Base-by-base conservation (phyloP, 2,888 invertebrate genomes). In the Limnephilus auricula region DNA sequence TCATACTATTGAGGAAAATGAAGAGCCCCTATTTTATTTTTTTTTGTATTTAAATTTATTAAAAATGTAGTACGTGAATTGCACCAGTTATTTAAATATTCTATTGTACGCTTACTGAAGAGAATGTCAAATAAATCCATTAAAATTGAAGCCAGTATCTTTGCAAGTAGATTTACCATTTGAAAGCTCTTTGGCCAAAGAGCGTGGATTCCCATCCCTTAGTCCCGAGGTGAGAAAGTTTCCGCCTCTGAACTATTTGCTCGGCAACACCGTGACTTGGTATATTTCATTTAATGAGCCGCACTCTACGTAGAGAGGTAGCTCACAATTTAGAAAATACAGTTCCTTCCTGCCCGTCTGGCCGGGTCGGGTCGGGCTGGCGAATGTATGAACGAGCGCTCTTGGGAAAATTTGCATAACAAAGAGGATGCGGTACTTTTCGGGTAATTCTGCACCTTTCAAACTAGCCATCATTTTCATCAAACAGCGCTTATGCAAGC, bases 241-340 rank as follows among this genome's bases (percentile, higher is more conserved):
- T 91, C 83, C 89, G 15, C 89, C 37, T 50, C 84, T 31, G 37
- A 89, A 90, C 85, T 90, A 85, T 91, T 85, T 90, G 90, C 78
- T 32, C 65, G 30, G 40, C 65, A 50, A 50, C 37, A 32, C 92
- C 92, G 91, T 92, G 92, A 91, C 92, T 91, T 92, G 89, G 82
- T 91, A 92, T 91, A 92, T 92, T 92, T 92, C 92, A 92, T 91
- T 92, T 92, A 92, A 92, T 91, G 92, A 92, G 92, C 91, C 92
- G 32, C 86, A 79, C 90, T 90, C 89, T 84, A 32, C 25, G 90
- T 78, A 80, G 45, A 79, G 87, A 10, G 32, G 83, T 86, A 79
- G 90, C 91, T 92, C 89, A 90, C 92, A 91, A 89, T 91, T 92
- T 92, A 83, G 83, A 88, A 91, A 92, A 91, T 91, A 91, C 82